Evolutionary conservation across 2,888 invertebrate genomes (phyloP).

Genomic region (Xanthia icteritia): DNA sequence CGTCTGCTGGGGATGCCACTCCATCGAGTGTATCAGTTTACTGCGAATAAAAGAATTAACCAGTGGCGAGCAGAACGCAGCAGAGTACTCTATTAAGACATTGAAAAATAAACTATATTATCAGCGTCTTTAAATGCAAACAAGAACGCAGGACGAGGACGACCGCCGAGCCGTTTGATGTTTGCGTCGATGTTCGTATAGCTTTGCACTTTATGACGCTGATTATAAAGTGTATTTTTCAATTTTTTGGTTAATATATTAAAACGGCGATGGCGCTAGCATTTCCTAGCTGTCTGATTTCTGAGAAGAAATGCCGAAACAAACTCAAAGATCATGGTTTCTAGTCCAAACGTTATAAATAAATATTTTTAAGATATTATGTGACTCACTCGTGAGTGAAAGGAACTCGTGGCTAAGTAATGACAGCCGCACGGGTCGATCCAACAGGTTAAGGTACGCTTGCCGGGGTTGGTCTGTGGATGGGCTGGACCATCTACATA

Average conservation of each 20-base stretch:
- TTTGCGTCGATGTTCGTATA: neutral
- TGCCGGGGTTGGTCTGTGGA: too few species aligned
- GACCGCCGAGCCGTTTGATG: neutral
- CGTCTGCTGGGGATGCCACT: conserved; percentile 94
- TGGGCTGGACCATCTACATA: too few species aligned
- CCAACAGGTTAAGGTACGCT: too few species aligned
- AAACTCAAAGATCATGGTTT: neutral
- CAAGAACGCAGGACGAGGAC: neutral
- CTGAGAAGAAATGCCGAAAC: too few species aligned
- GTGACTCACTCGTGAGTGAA: too few species aligned
- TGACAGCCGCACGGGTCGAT: too few species aligned
- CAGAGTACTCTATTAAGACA: neutral
- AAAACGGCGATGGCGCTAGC: too few species aligned
- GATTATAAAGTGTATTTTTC: neutral
- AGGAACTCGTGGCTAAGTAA: too few species aligned
- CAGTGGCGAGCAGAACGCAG: neutral
- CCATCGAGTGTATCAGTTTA: conserved; percentile 91
- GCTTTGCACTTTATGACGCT: neutral
- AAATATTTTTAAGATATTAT: neutral
- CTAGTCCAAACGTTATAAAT: neutral
- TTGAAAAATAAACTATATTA: neutral
- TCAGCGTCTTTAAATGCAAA: neutral
- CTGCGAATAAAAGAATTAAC: conserved; percentile 72
- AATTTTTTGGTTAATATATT: neutral
- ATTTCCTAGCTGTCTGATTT: too few species aligned